A percentile compares a stretch with the other conserved stretches of the same genome.
phyloP scores from a whole-genome alignment of 2,888 invertebrate genomes.

The Liposcelis brunnea region DNA sequence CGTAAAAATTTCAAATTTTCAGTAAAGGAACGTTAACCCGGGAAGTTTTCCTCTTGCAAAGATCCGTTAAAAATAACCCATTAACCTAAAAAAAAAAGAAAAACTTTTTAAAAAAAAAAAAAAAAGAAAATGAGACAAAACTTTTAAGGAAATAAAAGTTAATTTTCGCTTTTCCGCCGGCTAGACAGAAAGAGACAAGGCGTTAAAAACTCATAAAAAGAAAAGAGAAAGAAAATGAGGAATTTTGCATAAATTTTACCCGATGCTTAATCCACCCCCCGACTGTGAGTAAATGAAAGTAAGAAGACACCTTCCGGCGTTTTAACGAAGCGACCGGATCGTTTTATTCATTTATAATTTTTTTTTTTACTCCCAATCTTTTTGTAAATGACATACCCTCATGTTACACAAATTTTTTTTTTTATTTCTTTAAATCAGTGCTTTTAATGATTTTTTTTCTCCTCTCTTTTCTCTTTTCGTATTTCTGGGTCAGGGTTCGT shows the following conservation, averaged over 20 bases:
- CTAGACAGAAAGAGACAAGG: constrained; percentile 1
- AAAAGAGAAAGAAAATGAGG: not conserved
- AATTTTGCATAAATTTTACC: constrained; percentile 3
- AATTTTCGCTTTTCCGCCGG: constrained; percentile 7
- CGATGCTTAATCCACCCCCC: constrained; percentile 1
- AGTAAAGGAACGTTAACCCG: too few species aligned
- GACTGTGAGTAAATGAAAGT: not conserved
- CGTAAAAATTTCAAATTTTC: too few species aligned
- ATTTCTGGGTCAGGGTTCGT: too few species aligned
- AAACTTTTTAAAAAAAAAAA: constrained; percentile 1
- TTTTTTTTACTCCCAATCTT: not conserved
- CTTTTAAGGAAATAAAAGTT: constrained; percentile 8
- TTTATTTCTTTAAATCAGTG: not conserved
- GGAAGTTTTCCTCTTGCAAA: too few species aligned
- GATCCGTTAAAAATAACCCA: constrained; percentile 1
- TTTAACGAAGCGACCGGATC: not conserved
- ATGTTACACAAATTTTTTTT: not conserved
- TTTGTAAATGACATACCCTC: not conserved
- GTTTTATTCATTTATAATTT: not conserved
- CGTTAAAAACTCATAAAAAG: not conserved
- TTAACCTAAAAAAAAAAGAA: constrained; percentile 5
- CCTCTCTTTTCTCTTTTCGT: constrained; percentile 5
- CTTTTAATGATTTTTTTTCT: constrained; percentile 1
- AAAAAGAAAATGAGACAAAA: not conserved
- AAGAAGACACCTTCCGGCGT: not conserved